Evolutionary conservation across 2,888 invertebrate species (phyloP).

Genomic region (Monopis laevigella): DNA sequence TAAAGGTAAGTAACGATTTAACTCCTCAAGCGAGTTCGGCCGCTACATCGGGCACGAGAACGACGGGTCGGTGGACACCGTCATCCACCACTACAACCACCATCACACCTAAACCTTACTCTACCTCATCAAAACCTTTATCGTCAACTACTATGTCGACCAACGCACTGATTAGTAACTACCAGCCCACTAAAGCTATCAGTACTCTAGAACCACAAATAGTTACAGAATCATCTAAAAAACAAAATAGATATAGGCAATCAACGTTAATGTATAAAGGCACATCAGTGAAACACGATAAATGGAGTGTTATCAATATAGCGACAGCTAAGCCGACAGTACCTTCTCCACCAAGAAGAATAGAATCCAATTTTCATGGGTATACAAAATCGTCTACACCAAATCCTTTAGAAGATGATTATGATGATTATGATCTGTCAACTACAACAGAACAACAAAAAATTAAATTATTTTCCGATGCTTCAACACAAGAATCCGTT

Average conservation of each 20-base stretch:
- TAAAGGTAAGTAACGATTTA: conserved; percentile 38
- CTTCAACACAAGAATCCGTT: not conserved
- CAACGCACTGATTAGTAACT: conserved; percentile 21
- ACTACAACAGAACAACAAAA: conserved; percentile 9
- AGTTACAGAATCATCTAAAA: conserved; percentile 23
- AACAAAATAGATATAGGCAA: conserved; percentile 47
- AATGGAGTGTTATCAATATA: conserved; percentile 32
- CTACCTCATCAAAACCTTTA: conserved; percentile 25
- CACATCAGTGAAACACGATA: conserved; percentile 57
- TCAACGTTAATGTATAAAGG: conserved; percentile 51
- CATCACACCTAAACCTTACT: conserved; percentile 22
- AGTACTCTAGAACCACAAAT: conserved; percentile 19
- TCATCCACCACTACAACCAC: conserved; percentile 20
- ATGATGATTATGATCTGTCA: conserved; percentile 1
- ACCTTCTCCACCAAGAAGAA: conserved; percentile 34
- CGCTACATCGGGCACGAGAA: conserved; percentile 29
- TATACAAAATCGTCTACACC: conserved; percentile 35
- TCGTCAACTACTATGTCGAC: conserved; percentile 22
- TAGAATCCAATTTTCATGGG: conserved; percentile 53
- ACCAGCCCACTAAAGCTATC: conserved; percentile 25
- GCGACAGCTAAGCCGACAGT: conserved; percentile 21
- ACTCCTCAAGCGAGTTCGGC: conserved; percentile 46
- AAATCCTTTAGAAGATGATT: conserved; percentile 24
- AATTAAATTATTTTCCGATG: conserved; percentile 3
- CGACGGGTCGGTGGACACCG: conserved; percentile 23